These are phyloP conservation scores for Tillus elongatus DNA, from an alignment of 2,888 invertebrate genomes.

Conservation along the genomic window DNA sequence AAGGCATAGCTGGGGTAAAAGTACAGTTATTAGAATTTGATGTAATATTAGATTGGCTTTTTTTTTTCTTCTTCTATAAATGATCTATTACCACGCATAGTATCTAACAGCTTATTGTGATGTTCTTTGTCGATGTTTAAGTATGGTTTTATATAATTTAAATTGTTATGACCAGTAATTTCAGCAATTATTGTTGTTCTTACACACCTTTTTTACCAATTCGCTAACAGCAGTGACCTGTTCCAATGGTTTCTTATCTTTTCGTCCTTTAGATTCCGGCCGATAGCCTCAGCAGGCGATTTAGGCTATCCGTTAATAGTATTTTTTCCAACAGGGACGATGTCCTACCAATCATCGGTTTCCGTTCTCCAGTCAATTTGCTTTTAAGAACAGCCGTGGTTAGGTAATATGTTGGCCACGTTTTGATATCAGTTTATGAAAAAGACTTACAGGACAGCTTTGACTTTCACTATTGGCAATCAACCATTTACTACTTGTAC, in stretches of 20 bases:
- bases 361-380: too few species aligned
- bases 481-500: too few species aligned
- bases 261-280: background rate
- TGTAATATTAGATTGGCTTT: background rate
- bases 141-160: conserved; percentile 1
- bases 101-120: background rate
- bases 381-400: conserved; percentile 8
- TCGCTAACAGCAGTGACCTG: background rate
- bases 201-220: conserved; percentile 1
- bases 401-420: conserved; percentile 12
- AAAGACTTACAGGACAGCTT: too few species aligned
- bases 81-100: background rate
- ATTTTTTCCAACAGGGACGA: background rate
- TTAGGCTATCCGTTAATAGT: background rate
- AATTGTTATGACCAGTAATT: too few species aligned
- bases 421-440: conserved; percentile 4
- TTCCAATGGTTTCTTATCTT: background rate
- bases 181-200: too few species aligned
- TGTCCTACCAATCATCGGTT: conserved; percentile 1
- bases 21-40: background rate
- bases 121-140: conserved; percentile 3
- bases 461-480: too few species aligned
- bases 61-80: background rate
- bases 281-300: conserved; percentile 1
- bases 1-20: too few species aligned